Percentiles rank a stretch among this genome's conserved stretches.
phyloP scores from a whole-genome alignment of 2,113 vertebrate genomes.

The Macquaria ambigua region DNA sequence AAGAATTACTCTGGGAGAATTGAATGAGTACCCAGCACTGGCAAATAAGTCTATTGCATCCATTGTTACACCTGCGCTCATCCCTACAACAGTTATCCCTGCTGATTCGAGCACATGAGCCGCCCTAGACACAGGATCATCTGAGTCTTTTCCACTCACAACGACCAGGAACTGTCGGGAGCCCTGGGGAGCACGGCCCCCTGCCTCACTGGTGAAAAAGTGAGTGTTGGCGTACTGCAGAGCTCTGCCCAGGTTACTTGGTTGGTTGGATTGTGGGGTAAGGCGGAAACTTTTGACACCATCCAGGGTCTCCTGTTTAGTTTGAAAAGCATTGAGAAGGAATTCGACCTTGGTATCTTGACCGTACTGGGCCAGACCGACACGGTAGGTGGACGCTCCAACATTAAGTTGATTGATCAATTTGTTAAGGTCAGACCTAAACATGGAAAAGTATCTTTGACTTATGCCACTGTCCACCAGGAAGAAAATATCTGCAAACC shows the following conservation, averaged over 20 bases:
- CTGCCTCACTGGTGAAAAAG: constrained; percentile 74
- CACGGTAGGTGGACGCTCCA: constrained; percentile 68
- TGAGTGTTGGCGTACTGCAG: constrained; percentile 68
- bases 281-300: constrained; percentile 60
- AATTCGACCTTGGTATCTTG: constrained; percentile 76
- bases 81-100: constrained; percentile 73
- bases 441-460: constrained; percentile 33
- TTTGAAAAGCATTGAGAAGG: constrained; percentile 74
- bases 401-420: constrained; percentile 71
- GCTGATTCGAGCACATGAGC: constrained; percentile 46
- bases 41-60: accelerated
- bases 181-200: constrained; percentile 79
- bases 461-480: constrained; percentile 79
- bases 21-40: not conserved
- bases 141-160: constrained; percentile 76
- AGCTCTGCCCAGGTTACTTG: constrained; percentile 65
- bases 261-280: constrained; percentile 25
- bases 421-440: constrained; percentile 60
- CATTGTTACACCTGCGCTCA: constrained; percentile 60
- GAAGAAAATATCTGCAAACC: constrained; percentile 84
- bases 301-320: constrained; percentile 52
- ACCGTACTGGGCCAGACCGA: constrained; percentile 85
- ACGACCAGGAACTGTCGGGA: constrained; percentile 79
- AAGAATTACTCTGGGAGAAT: not conserved
- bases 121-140: constrained; percentile 8